Evolutionary conservation across 2,888 invertebrate genomes (phyloP), one percentile per base, ranked within the genome.

Genomic region (Clanis bilineata): DNA sequence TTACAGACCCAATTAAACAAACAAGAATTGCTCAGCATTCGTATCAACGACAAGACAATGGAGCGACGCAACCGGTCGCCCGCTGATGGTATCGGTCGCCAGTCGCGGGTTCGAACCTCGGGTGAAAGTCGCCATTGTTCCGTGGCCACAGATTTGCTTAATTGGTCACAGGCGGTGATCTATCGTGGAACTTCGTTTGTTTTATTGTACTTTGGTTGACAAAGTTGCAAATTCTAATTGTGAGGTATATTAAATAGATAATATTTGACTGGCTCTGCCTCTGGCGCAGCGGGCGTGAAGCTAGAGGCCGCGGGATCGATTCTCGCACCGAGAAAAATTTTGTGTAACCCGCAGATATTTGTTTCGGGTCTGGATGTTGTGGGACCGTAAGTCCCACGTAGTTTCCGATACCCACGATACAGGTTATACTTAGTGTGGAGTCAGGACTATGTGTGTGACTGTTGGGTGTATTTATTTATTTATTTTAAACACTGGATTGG

Each of bases 21-120:
- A 58, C 56, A 43, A 58, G 25, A 18, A 47, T 56, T 12, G 36
- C 3, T 1, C 39, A 58, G 57, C 23, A 47, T 41, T 6, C 55
- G 51, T 56, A 43, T 59, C 59, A 47, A 60, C 21, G 57, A 58
- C 47, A 51, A 58, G 57, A 68, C 65, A 67, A 65, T 67, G 64
- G 64, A 32, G 60, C 59, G 59, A 58, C 43, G 41, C 41, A 41
- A 41, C 41, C 41, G 41, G 41, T 41, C 56, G 62, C 23, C 23
- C 15, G 18, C 57, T n/a, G 54, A 55, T 58, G 47, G 56, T 44
- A 62, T 58, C 39, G 28, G 58, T 62, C 63, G 22, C 3, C 4
- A 15, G 4, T 15, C 39, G 39, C 39, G 6, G 41, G 18, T 18
- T 5, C 41, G 3, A 7, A 9, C 18, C 7, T 10, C 36, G 18